Evolutionary conservation across 2,113 vertebrate species (phyloP), one percentile per base, ranked within the genome.

Genomic region (Bubalus kerabau): DNA sequence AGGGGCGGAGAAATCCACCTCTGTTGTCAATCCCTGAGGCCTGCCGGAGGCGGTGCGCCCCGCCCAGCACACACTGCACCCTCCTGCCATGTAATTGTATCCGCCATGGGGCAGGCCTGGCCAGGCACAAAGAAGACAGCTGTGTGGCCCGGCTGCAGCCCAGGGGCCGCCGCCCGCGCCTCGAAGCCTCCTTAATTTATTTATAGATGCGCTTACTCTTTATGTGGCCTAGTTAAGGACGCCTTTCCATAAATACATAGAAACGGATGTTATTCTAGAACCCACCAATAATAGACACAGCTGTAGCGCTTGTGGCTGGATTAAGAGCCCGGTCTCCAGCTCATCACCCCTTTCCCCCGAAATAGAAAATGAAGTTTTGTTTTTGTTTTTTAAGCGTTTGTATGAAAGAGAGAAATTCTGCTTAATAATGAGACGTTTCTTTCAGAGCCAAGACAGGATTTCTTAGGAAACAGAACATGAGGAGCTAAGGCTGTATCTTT

Each of bases 111-210:
- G 94, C 98, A 98, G 98, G 98, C 98, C 98, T 98, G 98, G 99
- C 98, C 98, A 85, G 93, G 99, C 98, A 99, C 99, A 99, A 98
- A 99, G 99, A 98, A 97, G 98, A 99, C 99, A 99, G 99, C 99
- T 99, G 99, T 98, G 95, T 91, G 87, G 97, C 97, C 93, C 95
- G 98, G 98, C 98, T 95, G 74, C 97, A 54, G 98, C 98, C 97
- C 98, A 54, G 90, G 91, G 87, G 74, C 86, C 97, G 97, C 86
- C 81, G 76, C 97, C 11, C 1, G 76, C 4, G 95, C 98, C 98
- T 89, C 91, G 87, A 97, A 96, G 98, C 98, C 97, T 78, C 96
- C 98, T 98, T 99, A 98, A 99, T 99, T 99, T 99, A 99, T 99
- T 99, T 99, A 99, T 99, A 98, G 98, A 99, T 98, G 98, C 97